Evolutionary conservation across 2,888 invertebrate genomes (phyloP), one percentile per base, ranked within the genome.

Genomic region (Cryptocheilus praepositus): DNA sequence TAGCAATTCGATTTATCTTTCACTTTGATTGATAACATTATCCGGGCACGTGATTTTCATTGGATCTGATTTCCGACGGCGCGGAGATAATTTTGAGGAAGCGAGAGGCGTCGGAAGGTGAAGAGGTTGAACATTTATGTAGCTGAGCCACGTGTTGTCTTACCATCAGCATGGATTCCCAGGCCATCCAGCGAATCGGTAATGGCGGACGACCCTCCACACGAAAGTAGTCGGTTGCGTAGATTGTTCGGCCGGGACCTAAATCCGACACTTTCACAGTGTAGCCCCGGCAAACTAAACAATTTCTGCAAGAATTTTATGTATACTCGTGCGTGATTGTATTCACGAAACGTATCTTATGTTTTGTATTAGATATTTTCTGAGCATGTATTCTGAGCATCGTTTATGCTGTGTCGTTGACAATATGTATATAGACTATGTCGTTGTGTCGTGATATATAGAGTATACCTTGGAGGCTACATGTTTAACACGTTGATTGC

Each of bases 161-260:
- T 89, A 94, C 94, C 91, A 93, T 86, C 70, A 95, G 89, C 74
- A 95, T 92, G 85, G 94, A 94, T 88, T 96, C 95, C 95, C 95
- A 95, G 21, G 95, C 93, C 95, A 96, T 95, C 95, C 95, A 96
- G 81, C 96, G 91, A 79, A 96, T 92, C 19, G 96, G 96, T 81
- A 96, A 90, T 25, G 92, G 91, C 66, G 92, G 92, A 73, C 92
- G 90, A 66, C 93, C 94, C 82, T 94, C 94, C 77, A 94, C 90
- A 85, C 93, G 92, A 90, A 94, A 95, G 88, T 96, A 96, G 89
- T 96, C 96, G 64, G 92, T 91, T 57, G 91, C 90, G 89, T 95
- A 95, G 71, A 93, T 90, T 81, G 91, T 91, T 78, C 94, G 91
- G 82, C 93, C 93, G 88, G 93, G 91, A 64, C 94, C 95, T 83